These are phyloP conservation scores for Halcyon smyrnensis DNA, from an alignment of 2,797 vertebrate genomes.

Conservation along the genomic window DNA sequence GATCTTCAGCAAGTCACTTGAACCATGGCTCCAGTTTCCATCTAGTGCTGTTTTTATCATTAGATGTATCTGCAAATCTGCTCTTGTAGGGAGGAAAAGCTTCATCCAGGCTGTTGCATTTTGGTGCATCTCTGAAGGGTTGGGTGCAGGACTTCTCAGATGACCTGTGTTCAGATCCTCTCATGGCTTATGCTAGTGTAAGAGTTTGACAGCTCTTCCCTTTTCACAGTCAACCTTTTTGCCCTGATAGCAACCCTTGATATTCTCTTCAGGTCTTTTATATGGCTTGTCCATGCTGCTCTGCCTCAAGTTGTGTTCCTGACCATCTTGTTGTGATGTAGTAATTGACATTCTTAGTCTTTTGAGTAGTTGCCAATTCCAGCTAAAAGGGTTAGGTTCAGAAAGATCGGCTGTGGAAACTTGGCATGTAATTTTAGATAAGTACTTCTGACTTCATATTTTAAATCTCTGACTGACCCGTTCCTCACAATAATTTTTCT, in stretches of 20 bases:
- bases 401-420: background rate
- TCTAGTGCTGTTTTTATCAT: background rate
- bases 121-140: background rate
- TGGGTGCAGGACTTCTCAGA: background rate
- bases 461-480: background rate
- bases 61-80: background rate
- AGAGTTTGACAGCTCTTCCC: background rate
- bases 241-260: background rate
- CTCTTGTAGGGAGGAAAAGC: background rate
- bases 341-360: background rate
- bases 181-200: background rate
- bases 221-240: background rate
- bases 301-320: background rate
- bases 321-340: background rate
- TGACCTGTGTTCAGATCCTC: background rate
- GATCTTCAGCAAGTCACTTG: background rate
- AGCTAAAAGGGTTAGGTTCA: slow-evolving; percentile 3
- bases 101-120: background rate
- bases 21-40: background rate
- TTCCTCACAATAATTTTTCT: slow-evolving; percentile 8
- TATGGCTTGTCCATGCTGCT: background rate
- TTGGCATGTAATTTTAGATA: slow-evolving; percentile 14
- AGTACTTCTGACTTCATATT: slow-evolving; percentile 21
- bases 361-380: slow-evolving; percentile 12
- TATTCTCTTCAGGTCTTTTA: background rate